These are phyloP conservation scores for Gallinago solitaria DNA, from an alignment of 2,797 vertebrate species.

Conservation along the genomic window DNA sequence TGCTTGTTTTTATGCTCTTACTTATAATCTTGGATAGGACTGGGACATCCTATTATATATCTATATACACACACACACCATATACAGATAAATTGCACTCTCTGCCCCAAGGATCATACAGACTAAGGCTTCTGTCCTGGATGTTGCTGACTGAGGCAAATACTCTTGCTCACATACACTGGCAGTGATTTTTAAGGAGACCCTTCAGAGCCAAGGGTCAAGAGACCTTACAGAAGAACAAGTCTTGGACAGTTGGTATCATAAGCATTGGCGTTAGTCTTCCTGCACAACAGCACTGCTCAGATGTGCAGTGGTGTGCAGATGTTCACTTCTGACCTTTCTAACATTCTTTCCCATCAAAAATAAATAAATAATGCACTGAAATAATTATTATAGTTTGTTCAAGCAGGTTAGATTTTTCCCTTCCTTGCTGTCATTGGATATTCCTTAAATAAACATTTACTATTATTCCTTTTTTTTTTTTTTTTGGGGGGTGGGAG, in stretches of 20 bases:
- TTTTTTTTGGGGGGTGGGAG: neutral
- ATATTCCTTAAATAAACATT: neutral
- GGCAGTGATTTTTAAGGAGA: neutral
- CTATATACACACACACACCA: too few relatives aligned
- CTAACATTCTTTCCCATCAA: neutral
- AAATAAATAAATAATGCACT: neutral
- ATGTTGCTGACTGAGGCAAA: neutral
- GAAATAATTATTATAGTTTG: neutral
- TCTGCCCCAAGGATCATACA: neutral
- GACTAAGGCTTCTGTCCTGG: neutral
- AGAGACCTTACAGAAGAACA: neutral
- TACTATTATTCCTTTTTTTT: neutral
- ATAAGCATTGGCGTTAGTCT: neutral
- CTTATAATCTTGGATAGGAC: neutral
- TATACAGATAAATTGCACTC: neutral
- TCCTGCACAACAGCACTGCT: neutral
- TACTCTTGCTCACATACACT: neutral
- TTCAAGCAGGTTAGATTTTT: neutral
- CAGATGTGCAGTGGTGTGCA: neutral
- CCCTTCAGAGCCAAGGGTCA: neutral
- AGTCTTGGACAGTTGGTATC: neutral
- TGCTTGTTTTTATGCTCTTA: neutral
- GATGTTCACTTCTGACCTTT: conserved; percentile 24
- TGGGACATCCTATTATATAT: neutral
- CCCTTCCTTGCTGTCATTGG: neutral